Evolutionary conservation across 1,140 invertebrate genomes (phyloP), one percentile per base, ranked within the genome.

Genomic region (Zaprionus capensis): DNA sequence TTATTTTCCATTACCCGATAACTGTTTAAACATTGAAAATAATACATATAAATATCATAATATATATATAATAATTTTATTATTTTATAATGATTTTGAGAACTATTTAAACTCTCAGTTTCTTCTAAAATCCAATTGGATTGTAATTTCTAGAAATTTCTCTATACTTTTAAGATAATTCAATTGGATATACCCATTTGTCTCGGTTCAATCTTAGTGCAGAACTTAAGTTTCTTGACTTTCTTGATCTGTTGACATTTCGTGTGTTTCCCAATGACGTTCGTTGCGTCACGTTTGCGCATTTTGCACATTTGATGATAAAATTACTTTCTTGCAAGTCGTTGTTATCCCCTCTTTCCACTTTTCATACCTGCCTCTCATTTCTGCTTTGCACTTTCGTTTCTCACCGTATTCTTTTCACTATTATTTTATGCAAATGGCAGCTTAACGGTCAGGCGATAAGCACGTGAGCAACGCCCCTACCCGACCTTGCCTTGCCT

Each of bases 401-500:
- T n/a, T 31, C n/a, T 28, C 56, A 7, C 4, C 41, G 11, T n/a
- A 53, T 64, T 41, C 3, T 31, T n/a, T 53, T 51, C 36, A 41
- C 62, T 51, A 58, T 58, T 58, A 58, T 66, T 49, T 73, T 73
- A 68, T 73, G 71, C 71, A 73, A 73, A 73, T 68, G 56, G n/a
- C 12, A 66, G 53, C 64, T 65, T 64, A 55, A 56, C 34, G 68
- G 46, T 59, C 71, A 68, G 61, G 71, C 71, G 46, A 73, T 61
- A 61, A 68, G 46, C 57, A 41, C 36, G 17, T 73, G 71, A 61
- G 20, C 11, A 24, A 14, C 46, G 46, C 20, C 46, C 36, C 36
- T 1, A 44, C 5, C n/a, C n/a, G 9, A 34, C 15, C 15, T 5
- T 6, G 1, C n/a, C n/a, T 17, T 46, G 41, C 36, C 36, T 15